phyloP scores from a whole-genome alignment of 2,797 vertebrate species.

The Alauda arvensis region DNA sequence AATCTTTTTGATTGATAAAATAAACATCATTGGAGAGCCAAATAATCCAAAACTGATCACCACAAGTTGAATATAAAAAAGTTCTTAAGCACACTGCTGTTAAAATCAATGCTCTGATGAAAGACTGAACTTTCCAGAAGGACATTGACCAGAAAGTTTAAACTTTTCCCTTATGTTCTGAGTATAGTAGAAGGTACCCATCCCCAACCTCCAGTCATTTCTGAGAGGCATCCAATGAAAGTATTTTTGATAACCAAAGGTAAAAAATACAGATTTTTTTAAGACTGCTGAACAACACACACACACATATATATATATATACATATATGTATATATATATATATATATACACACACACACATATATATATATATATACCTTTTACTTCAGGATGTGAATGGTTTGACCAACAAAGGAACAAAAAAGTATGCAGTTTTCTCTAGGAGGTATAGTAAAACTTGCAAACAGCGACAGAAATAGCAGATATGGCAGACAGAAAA shows the following conservation, averaged over 20 bases:
- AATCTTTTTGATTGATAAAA: neutral
- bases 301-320: too few species aligned
- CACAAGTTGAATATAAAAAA: accelerated
- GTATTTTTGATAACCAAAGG: neutral
- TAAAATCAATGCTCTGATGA: neutral
- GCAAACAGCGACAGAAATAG: neutral
- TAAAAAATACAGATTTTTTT: neutral
- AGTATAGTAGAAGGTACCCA: neutral
- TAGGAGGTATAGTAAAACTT: neutral
- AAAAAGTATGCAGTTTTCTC: neutral
- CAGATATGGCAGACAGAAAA: neutral
- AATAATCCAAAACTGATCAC: neutral
- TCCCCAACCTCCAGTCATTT: neutral
- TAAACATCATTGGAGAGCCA: neutral
- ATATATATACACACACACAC: neutral
- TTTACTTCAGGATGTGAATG: neutral
- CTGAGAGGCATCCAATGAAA: neutral
- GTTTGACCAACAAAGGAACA: neutral
- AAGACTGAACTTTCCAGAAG: neutral
- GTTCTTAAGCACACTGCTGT: neutral
- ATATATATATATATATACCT: neutral
- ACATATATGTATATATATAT: too few species aligned
- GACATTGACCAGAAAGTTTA: neutral
- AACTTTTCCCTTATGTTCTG: neutral
- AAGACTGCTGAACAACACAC: neutral